Evolutionary conservation across 2,888 invertebrate genomes (phyloP).

Genomic region (Netelia inedita): DNA sequence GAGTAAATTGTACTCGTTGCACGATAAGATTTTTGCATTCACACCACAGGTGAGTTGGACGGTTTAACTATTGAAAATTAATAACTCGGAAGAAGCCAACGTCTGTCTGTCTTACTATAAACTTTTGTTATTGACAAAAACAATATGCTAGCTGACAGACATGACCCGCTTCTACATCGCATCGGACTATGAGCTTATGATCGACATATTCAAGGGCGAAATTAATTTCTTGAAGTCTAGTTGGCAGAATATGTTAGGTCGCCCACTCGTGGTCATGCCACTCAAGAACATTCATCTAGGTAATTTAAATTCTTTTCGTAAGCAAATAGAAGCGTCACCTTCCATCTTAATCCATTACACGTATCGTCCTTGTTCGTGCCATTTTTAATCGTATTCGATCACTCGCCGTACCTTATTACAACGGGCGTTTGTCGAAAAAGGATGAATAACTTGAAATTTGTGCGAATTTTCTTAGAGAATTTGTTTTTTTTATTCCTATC

Average conservation of each 20-base stretch:
- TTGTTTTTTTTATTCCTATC: constrained; percentile 58
- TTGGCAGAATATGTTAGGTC: constrained; percentile 99
- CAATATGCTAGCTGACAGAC: constrained; percentile 94
- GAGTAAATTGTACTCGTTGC: constrained; percentile 98
- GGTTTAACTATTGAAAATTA: constrained; percentile 6
- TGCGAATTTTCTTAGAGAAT: constrained; percentile 8
- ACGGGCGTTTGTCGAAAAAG: background rate
- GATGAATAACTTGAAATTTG: constrained; percentile 38
- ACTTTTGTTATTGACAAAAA: constrained; percentile 40
- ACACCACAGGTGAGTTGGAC: constrained; percentile 95
- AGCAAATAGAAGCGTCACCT: constrained; percentile 57
- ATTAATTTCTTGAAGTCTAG: constrained; percentile 99
- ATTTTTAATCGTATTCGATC: constrained; percentile 18
- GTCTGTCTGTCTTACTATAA: constrained; percentile 78
- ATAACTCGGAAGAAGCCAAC: constrained; percentile 2
- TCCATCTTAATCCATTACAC: constrained; percentile 55
- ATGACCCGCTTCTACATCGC: constrained; percentile 99
- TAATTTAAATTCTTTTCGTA: constrained; percentile 83
- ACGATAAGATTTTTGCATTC: constrained; percentile 98
- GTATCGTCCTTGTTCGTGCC: constrained; percentile 64
- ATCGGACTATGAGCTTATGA: constrained; percentile 98
- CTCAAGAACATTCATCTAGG: constrained; percentile 96
- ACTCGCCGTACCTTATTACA: background rate
- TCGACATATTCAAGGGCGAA: constrained; percentile 98
- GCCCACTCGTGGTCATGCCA: constrained; percentile 97